phyloP scores from a whole-genome alignment of 2,797 vertebrate genomes.

The Hozukius guyotensis region DNA sequence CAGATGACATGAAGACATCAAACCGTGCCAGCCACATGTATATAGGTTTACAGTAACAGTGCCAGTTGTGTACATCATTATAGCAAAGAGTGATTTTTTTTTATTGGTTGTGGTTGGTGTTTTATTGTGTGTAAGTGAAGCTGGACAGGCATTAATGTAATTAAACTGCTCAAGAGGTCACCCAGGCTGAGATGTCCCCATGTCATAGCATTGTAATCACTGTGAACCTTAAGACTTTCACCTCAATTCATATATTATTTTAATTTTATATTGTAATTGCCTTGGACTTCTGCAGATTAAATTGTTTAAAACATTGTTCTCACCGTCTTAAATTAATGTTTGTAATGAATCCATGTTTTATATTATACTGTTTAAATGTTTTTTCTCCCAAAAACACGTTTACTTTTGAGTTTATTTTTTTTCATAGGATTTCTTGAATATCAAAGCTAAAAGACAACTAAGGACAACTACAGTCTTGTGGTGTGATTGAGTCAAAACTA shows the following conservation, averaged over 20 bases:
- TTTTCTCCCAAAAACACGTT: neutral
- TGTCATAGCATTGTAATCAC: conserved; percentile 5
- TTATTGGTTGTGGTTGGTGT: conserved; percentile 4
- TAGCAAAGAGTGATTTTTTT: conserved; percentile 5
- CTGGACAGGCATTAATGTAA: conserved; percentile 17
- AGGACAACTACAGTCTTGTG: neutral
- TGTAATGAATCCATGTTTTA: neutral
- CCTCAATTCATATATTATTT: neutral
- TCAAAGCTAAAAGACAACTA: neutral
- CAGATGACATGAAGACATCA: neutral
- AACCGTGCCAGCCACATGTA: neutral
- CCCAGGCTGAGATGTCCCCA: neutral
- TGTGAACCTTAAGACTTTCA: conserved; percentile 30
- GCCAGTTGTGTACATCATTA: neutral
- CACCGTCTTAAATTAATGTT: conserved; percentile 30
- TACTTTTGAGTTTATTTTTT: neutral
- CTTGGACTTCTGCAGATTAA: conserved; percentile 7
- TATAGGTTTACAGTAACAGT: conserved; percentile 31
- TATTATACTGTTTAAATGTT: neutral
- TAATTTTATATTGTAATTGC: conserved; percentile 25
- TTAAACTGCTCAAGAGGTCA: conserved; percentile 43
- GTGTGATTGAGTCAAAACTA: neutral
- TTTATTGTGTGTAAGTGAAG: conserved; percentile 15
- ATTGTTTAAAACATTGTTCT: neutral
- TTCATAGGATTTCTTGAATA: neutral